Percentiles rank a stretch among this genome's conserved stretches.
These are phyloP conservation scores for Calameuta pallipes DNA, from an alignment of 2,888 invertebrate genomes.

Conservation along the genomic window DNA sequence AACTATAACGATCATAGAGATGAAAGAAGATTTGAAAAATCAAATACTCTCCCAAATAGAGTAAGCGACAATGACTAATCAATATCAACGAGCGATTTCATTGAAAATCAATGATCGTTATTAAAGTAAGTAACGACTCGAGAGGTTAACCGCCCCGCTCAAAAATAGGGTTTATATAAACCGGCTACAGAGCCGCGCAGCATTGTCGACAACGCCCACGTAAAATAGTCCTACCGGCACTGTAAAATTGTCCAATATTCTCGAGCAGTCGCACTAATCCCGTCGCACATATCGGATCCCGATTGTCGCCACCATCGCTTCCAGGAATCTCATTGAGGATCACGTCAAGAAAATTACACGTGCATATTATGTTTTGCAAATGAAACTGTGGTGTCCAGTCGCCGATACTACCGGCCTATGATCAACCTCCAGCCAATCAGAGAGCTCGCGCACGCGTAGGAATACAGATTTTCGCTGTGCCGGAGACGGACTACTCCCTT, in stretches of 20 bases:
- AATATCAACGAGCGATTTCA: neutral
- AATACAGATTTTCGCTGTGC: slow-evolving; percentile 40
- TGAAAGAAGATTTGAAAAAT: neutral
- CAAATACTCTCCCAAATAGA: neutral
- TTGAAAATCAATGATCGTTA: slow-evolving; percentile 7
- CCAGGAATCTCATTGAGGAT: neutral
- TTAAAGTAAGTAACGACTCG: slow-evolving; percentile 18
- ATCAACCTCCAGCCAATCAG: slow-evolving; percentile 9
- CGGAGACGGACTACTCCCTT: slow-evolving; percentile 60
- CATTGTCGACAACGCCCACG: slow-evolving; percentile 21
- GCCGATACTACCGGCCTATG: neutral
- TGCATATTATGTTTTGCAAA: neutral
- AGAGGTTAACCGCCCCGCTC: slow-evolving; percentile 10
- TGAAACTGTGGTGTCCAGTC: neutral
- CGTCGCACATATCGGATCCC: neutral
- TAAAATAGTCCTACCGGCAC: slow-evolving; percentile 32
- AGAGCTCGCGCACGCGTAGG: slow-evolving; percentile 48
- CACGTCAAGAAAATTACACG: neutral
- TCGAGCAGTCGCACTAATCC: neutral
- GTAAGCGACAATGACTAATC: neutral
- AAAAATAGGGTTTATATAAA: slow-evolving; percentile 41
- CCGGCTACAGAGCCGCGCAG: slow-evolving; percentile 29
- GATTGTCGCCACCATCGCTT: neutral
- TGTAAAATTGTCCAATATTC: slow-evolving; percentile 21
- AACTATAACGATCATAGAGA: neutral